phyloP scores from a whole-genome alignment of 2,113 vertebrate genomes.

The Salvelinus sp. region DNA sequence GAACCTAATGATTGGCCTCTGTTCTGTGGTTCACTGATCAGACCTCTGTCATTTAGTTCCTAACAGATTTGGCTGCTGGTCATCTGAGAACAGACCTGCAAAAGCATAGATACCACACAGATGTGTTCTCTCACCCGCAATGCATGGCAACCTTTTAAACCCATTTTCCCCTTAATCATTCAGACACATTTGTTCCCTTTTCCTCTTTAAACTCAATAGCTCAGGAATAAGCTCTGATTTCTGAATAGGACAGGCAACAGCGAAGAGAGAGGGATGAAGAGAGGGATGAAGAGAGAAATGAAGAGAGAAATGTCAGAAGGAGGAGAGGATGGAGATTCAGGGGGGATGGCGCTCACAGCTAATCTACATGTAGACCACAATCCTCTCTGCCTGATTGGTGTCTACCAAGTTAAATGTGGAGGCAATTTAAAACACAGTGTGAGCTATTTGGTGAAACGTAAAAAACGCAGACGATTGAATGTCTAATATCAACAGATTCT shows the following conservation, averaged over 20 bases:
- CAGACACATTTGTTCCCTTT: not conserved
- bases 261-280: not conserved
- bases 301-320: not conserved
- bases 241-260: not conserved
- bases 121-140: not conserved
- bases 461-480: slow-evolving; percentile 78
- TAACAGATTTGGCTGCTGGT: not conserved
- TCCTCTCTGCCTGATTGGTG: slow-evolving; percentile 83
- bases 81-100: not conserved
- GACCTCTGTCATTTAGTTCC: not conserved
- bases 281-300: not conserved
- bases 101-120: not conserved
- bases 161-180: not conserved
- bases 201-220: not conserved
- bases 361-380: slow-evolving; percentile 78
- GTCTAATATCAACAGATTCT: slow-evolving; percentile 81
- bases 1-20: not conserved
- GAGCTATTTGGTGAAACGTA: slow-evolving; percentile 84
- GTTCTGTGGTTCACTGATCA: slow-evolving; percentile 3
- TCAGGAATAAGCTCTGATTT: not conserved
- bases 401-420: slow-evolving; percentile 85
- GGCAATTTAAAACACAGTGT: slow-evolving; percentile 85
- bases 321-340: not conserved
- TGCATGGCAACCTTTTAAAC: not conserved
- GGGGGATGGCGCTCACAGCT: slow-evolving; percentile 34